These are phyloP conservation scores for Dendrolimus houi DNA, from an alignment of 2,888 invertebrate genomes.

Conservation along the genomic window DNA sequence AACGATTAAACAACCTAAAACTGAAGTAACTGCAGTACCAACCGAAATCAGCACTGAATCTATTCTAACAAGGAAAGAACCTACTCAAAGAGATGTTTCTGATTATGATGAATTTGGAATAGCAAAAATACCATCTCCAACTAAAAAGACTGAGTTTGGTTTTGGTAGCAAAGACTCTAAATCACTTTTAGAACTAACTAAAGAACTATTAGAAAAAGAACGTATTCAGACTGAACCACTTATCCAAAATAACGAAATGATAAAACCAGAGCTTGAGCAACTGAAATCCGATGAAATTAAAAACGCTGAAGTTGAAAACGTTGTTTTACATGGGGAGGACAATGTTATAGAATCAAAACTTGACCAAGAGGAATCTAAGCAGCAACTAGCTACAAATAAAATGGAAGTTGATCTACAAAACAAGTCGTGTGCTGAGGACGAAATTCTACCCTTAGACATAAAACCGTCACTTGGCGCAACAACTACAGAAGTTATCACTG, in stretches of 20 bases:
- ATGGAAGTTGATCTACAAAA: not conserved
- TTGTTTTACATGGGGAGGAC: too few relatives aligned
- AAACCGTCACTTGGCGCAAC: not conserved
- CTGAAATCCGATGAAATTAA: not conserved
- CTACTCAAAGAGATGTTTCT: slow-evolving; percentile 1
- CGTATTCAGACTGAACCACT: slow-evolving; percentile 12
- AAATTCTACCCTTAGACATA: not conserved
- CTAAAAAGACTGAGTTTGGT: too few relatives aligned
- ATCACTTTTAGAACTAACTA: slow-evolving; percentile 18
- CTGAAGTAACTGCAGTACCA: not conserved
- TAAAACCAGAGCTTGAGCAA: not conserved
- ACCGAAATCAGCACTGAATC: not conserved
- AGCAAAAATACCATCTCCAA: slow-evolving; percentile 4
- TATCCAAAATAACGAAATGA: not conserved
- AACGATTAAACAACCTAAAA: not conserved
- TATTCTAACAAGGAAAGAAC: not conserved
- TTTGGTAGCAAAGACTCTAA: slow-evolving; percentile 6
- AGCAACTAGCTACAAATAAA: not conserved
- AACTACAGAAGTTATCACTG: not conserved
- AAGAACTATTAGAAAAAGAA: slow-evolving; percentile 27
- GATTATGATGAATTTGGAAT: slow-evolving; percentile 7
- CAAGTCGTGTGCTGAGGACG: not conserved
- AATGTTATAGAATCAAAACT: too few relatives aligned
- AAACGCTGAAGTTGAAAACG: too few relatives aligned
- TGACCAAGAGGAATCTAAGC: not conserved